These are phyloP conservation scores for Papilio helenus DNA, from an alignment of 1,140 invertebrate species.

Conservation along the genomic window DNA sequence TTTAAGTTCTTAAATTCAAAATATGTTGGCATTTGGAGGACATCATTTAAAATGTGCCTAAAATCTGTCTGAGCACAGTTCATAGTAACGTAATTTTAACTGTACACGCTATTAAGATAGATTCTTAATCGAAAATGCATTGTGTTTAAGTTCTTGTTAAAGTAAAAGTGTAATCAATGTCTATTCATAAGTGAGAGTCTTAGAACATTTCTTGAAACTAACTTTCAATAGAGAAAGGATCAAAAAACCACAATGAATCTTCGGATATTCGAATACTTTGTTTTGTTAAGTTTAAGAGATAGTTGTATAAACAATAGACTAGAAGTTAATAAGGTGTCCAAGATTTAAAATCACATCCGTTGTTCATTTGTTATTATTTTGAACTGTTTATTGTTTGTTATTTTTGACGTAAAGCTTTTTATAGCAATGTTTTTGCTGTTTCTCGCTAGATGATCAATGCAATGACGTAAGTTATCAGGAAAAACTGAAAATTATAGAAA, in stretches of 20 bases:
- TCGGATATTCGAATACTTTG: background rate
- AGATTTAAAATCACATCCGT: conserved; percentile 1
- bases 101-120: conserved; percentile 4
- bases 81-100: conserved; percentile 44
- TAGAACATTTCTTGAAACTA: background rate
- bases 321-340: conserved; percentile 4
- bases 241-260: conserved; percentile 7
- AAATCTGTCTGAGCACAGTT: conserved; percentile 28
- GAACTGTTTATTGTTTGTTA: background rate
- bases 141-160: background rate
- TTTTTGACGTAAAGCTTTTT: background rate
- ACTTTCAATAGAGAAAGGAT: background rate
- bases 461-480: background rate
- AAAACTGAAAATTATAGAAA: background rate
- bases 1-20: background rate
- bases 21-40: background rate
- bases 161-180: conserved; percentile 1
- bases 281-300: conserved; percentile 5
- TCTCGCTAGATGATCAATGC: background rate
- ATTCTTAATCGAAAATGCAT: conserved; percentile 35
- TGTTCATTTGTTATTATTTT: background rate
- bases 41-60: conserved; percentile 17
- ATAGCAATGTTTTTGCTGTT: background rate
- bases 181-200: conserved; percentile 8
- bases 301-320: conserved; percentile 2